These are phyloP conservation scores for Pygocentrus nattereri DNA, from an alignment of 2,797 vertebrate species.

Conservation along the genomic window DNA sequence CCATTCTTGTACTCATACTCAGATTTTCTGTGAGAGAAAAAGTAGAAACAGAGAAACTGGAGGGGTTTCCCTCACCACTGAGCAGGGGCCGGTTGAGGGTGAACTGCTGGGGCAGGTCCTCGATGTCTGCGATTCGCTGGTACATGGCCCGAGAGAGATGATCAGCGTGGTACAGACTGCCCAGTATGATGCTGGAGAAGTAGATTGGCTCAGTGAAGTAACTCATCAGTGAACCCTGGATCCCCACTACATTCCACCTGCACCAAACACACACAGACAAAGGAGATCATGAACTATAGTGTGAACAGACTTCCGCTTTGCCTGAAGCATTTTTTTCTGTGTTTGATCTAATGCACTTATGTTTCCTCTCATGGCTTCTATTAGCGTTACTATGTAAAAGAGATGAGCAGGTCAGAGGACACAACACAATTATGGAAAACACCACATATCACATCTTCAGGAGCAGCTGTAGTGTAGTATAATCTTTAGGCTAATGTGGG, in stretches of 20 bases:
- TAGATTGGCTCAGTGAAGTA: slow-evolving; percentile 95
- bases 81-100: slow-evolving; percentile 94
- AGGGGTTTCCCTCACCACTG: slow-evolving; percentile 82
- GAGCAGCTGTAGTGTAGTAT: neutral
- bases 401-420: slow-evolving; percentile 20
- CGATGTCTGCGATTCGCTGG: slow-evolving; percentile 93
- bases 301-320: slow-evolving; percentile 12
- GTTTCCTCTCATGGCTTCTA: slow-evolving; percentile 10
- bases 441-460: neutral
- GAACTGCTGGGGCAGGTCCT: slow-evolving; percentile 91
- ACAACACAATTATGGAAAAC: slow-evolving; percentile 40
- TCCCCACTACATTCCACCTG: slow-evolving; percentile 96
- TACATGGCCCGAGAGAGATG: slow-evolving; percentile 97
- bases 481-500: neutral
- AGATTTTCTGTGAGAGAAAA: slow-evolving; percentile 9
- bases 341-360: slow-evolving; percentile 19
- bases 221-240: slow-evolving; percentile 96
- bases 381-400: neutral
- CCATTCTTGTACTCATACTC: neutral
- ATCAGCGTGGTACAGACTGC: slow-evolving; percentile 96
- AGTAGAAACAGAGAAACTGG: neutral
- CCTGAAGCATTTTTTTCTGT: slow-evolving; percentile 34
- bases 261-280: slow-evolving; percentile 7
- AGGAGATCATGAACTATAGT: neutral
- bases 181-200: slow-evolving; percentile 97